Conservation (phyloP, 2,888 invertebrate species). For the Morpho helenor region DNA sequence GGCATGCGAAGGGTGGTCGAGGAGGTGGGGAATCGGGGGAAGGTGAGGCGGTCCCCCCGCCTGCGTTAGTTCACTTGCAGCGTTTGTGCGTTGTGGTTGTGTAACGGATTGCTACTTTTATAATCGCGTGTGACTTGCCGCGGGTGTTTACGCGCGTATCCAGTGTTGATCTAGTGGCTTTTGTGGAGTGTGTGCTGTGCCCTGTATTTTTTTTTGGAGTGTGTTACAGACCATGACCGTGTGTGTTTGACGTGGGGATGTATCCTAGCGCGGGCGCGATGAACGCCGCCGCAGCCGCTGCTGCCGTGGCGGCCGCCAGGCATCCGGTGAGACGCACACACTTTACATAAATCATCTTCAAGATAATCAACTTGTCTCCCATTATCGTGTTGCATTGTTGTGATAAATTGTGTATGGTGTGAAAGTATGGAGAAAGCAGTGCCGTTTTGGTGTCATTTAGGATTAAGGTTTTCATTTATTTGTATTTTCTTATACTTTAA, state of each 20-base stretch:
- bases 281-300: conserved; percentile 92
- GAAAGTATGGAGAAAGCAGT: conserved; percentile 30
- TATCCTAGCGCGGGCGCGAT: conserved; percentile 91
- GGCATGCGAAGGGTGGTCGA: conserved; percentile 59
- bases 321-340: conserved; percentile 85
- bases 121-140: conserved; percentile 63
- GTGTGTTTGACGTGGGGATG: conserved; percentile 83
- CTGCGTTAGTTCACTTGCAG: conserved; percentile 56
- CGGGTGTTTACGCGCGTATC: conserved; percentile 45
- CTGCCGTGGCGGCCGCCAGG: conserved; percentile 90
- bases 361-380: conserved; percentile 27
- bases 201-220: conserved; percentile 46
- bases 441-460: conserved; percentile 7
- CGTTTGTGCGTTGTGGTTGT: conserved; percentile 46
- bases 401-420: conserved; percentile 28
- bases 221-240: conserved; percentile 61
- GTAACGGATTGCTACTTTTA: conserved; percentile 33
- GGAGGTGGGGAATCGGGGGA: conserved; percentile 42
- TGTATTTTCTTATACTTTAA: too few species aligned
- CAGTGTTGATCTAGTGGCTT: conserved; percentile 57
- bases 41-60: conserved; percentile 47
- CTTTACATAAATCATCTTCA: conserved; percentile 30
- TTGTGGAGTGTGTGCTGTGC: conserved; percentile 69
- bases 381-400: conserved; percentile 26
- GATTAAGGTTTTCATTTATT: conserved; percentile 15